These are phyloP conservation scores for Thaumatotibia leucotreta DNA, from an alignment of 1,140 invertebrate species.

Conservation along the genomic window DNA sequence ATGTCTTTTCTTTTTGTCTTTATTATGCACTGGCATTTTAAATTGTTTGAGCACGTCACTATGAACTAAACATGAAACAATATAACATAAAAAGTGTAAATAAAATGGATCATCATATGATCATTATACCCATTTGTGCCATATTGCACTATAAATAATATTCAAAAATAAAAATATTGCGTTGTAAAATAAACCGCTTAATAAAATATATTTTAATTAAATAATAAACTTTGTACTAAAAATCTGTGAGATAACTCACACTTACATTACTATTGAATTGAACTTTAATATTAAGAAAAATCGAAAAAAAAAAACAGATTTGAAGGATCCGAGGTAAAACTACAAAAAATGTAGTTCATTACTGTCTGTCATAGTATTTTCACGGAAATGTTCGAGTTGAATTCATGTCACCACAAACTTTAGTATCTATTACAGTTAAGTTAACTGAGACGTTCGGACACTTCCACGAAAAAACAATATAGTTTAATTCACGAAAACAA, in stretches of 20 bases:
- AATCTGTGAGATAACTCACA: background rate
- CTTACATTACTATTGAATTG: background rate
- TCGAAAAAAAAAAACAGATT: too few relatives aligned
- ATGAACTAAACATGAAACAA: background rate
- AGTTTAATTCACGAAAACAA: too few relatives aligned
- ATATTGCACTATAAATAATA: background rate
- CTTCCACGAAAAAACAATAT: too few relatives aligned
- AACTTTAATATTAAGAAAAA: background rate
- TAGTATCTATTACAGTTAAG: too few relatives aligned
- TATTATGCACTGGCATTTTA: background rate
- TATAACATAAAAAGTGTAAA: background rate
- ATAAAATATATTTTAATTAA: background rate
- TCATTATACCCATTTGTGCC: background rate
- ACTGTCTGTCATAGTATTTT: too few relatives aligned
- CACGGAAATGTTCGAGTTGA: too few relatives aligned
- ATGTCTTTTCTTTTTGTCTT: background rate
- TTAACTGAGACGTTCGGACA: too few relatives aligned
- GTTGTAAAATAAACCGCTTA: background rate
- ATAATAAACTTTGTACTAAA: conserved; percentile 5
- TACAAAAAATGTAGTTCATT: too few relatives aligned
- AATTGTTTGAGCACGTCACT: background rate
- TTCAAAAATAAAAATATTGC: background rate
- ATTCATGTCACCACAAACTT: too few relatives aligned
- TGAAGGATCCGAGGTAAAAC: background rate
- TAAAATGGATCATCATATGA: background rate